A percentile compares a stretch with the other conserved stretches of the same genome.
These are phyloP conservation scores for Umimayanthus kanabou DNA, from an alignment of 92 coral and sea anemone genomes.

Conservation along the genomic window DNA sequence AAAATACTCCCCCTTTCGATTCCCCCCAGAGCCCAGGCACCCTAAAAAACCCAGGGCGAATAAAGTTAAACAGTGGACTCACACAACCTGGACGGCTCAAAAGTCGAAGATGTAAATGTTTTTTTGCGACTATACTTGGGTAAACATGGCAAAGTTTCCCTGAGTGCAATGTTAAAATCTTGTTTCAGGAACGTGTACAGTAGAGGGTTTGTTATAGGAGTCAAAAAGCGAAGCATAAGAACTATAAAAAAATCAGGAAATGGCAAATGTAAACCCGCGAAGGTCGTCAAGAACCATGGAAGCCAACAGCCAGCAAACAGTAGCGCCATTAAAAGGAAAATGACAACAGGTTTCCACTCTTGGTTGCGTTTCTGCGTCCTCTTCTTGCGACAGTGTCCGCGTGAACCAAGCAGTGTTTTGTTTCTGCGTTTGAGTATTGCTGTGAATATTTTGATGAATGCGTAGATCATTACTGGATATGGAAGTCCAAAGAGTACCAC, in stretches of 20 bases:
- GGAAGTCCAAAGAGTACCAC: conserved; percentile 62
- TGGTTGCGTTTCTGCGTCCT: background rate
- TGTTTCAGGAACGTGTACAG: conserved; percentile 62
- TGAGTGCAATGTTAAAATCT: conserved; percentile 49
- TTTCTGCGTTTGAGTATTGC: background rate
- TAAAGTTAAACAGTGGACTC: too few relatives aligned
- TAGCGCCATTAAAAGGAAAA: conserved; percentile 56
- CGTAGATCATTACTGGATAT: conserved; percentile 58
- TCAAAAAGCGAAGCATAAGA: conserved; percentile 42
- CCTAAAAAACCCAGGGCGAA: too few relatives aligned
- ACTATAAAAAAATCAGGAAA: background rate
- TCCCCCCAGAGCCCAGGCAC: too few relatives aligned
- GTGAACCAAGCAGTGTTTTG: background rate
- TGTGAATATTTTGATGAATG: conserved; percentile 58
- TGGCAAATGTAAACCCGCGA: background rate
- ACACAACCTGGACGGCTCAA: background rate
- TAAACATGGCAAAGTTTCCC: background rate
- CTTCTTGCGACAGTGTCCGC: background rate
- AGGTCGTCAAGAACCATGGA: conserved; percentile 48
- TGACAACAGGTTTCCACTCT: background rate
- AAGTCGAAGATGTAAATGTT: background rate
- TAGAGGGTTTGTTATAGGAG: conserved; percentile 52
- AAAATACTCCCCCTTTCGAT: too few relatives aligned
- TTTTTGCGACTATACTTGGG: background rate
- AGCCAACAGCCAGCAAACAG: conserved; percentile 57